These are phyloP conservation scores for Rhinella marina DNA, from an alignment of 2,797 vertebrate species.

Conservation along the genomic window DNA sequence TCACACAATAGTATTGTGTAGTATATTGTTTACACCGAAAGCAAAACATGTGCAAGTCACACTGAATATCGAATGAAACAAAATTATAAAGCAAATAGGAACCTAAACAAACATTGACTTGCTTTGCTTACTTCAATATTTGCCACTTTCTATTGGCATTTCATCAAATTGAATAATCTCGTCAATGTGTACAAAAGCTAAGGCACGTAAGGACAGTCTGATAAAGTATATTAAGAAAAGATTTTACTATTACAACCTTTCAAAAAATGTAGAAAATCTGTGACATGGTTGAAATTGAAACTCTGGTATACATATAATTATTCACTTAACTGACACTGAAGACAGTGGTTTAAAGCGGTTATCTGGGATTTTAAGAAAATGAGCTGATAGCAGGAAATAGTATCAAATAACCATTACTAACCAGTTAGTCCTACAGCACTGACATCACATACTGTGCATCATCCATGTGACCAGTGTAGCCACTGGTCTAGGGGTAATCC, in stretches of 20 bases:
- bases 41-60: constrained; percentile 20
- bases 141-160: constrained; percentile 44
- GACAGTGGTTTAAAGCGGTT: too few relatives aligned
- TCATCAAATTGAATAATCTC: constrained; percentile 1
- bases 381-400: too few relatives aligned
- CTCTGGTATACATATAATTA: not conserved
- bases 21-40: constrained; percentile 45
- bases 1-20: not conserved
- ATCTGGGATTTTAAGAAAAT: too few relatives aligned
- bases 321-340: too few relatives aligned
- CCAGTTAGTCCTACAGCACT: too few relatives aligned
- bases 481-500: too few relatives aligned
- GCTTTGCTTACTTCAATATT: constrained; percentile 34
- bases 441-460: too few relatives aligned
- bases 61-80: constrained; percentile 18
- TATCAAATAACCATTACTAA: too few relatives aligned
- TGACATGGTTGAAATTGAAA: not conserved
- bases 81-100: constrained; percentile 43
- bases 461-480: too few relatives aligned
- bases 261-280: not conserved
- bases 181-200: constrained; percentile 10
- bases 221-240: constrained; percentile 34
- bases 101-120: constrained; percentile 46
- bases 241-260: not conserved
- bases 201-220: constrained; percentile 55